Conservation (phyloP, 2,888 invertebrate species). For the Amphipoea oculea region DNA sequence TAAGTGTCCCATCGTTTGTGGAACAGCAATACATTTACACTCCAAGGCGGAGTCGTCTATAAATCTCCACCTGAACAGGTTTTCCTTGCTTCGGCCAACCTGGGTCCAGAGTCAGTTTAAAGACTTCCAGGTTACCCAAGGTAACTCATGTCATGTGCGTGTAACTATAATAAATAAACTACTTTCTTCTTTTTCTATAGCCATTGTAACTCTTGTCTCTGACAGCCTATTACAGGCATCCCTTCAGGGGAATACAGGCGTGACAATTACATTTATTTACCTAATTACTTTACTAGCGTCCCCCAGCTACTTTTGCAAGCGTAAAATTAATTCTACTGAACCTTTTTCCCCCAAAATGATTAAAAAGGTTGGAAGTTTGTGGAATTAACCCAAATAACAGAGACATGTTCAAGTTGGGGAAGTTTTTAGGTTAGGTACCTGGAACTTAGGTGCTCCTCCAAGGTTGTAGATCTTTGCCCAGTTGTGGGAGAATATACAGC, state of each 20-base stretch:
- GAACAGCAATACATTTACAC: too few species aligned
- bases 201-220: not conserved
- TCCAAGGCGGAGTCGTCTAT: too few species aligned
- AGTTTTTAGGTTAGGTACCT: not conserved
- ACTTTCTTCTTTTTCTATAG: not conserved
- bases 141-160: too few species aligned
- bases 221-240: conserved; percentile 3
- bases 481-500: too few species aligned
- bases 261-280: conserved; percentile 49
- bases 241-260: conserved; percentile 18
- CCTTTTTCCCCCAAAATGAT: conserved; percentile 40
- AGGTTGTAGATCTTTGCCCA: not conserved
- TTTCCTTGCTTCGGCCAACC: too few species aligned
- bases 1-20: too few species aligned
- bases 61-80: too few species aligned
- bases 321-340: conserved; percentile 51
- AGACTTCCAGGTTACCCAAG: too few species aligned
- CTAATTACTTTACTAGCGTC: conserved; percentile 40
- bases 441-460: not conserved
- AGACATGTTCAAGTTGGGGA: not conserved
- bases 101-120: too few species aligned
- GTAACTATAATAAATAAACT: not conserved
- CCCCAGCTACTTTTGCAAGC: conserved; percentile 30
- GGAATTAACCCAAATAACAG: conserved; percentile 7
- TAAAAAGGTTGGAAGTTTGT: conserved; percentile 25